phyloP scores from a whole-genome alignment of 2,113 vertebrate genomes.

The Willisornis vidua region DNA sequence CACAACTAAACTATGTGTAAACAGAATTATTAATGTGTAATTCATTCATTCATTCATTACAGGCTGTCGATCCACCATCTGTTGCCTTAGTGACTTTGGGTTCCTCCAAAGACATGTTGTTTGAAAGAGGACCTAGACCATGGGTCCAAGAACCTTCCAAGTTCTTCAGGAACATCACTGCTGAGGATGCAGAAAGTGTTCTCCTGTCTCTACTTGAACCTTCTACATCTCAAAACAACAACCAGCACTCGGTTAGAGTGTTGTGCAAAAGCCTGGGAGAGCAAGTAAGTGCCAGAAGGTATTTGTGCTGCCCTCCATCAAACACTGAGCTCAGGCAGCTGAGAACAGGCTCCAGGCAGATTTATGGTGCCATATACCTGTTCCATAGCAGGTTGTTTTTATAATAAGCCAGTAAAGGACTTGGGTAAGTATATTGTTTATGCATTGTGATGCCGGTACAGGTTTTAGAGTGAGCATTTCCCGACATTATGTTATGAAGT shows the following conservation, averaged over 20 bases:
- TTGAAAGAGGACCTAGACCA: slow-evolving; percentile 90
- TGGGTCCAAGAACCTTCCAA: slow-evolving; percentile 95
- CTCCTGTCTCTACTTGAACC: slow-evolving; percentile 71
- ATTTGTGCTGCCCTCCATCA: neutral
- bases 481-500: neutral
- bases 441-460: neutral
- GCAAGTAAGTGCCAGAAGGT: slow-evolving; percentile 77
- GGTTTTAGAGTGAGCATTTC: neutral
- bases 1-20: neutral
- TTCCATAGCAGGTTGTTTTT: neutral
- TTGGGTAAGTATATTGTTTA: neutral
- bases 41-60: neutral
- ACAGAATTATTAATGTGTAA: neutral
- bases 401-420: neutral
- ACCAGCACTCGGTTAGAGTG: slow-evolving; percentile 85
- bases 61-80: slow-evolving; percentile 87
- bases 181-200: slow-evolving; percentile 77
- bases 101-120: slow-evolving; percentile 93
- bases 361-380: neutral
- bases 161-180: slow-evolving; percentile 86
- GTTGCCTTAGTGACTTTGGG: slow-evolving; percentile 91
- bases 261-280: slow-evolving; percentile 89
- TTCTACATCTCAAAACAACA: slow-evolving; percentile 78
- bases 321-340: neutral
- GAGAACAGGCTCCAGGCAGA: neutral